Conservation (phyloP, 2,113 vertebrate genomes). For the Neomonachus schauinslandi region DNA sequence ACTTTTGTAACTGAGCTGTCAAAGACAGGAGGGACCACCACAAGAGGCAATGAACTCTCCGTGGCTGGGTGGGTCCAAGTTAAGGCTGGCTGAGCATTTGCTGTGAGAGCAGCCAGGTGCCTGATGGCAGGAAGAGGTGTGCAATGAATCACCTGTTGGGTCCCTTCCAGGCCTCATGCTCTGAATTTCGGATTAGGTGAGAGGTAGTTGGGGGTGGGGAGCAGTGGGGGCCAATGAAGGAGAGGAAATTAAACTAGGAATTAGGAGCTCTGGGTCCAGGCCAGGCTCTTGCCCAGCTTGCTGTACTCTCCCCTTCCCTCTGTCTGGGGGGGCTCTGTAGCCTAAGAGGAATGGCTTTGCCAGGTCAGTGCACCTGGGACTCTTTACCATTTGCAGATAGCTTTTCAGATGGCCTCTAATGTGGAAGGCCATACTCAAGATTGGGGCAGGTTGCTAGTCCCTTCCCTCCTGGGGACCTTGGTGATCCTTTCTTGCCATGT, state of each 20-base stretch:
- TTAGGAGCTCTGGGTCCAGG: background rate
- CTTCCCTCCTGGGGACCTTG: background rate
- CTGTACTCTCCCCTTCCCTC: background rate
- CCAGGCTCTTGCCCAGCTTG: background rate
- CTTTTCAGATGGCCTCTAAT: background rate
- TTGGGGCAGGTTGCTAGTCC: background rate
- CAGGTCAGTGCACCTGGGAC: background rate
- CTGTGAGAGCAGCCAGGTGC: background rate
- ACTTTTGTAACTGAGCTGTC: background rate
- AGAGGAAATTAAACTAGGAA: background rate
- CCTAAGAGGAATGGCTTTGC: background rate
- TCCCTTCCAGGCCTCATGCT: background rate
- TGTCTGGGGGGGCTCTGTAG: accelerated
- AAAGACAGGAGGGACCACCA: background rate
- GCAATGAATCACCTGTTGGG: background rate
- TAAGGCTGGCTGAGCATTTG: background rate
- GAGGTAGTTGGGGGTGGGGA: background rate
- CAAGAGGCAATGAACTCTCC: background rate
- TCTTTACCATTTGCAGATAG: background rate
- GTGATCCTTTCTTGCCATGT: background rate
- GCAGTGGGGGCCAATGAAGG: background rate
- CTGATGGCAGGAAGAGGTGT: background rate
- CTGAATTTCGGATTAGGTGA: background rate
- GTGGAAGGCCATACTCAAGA: background rate
- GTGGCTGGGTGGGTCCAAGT: background rate